Percentiles rank a stretch among this genome's conserved stretches.
phyloP scores from a whole-genome alignment of 2,888 invertebrate species.

The Adelphocoris suturalis region DNA sequence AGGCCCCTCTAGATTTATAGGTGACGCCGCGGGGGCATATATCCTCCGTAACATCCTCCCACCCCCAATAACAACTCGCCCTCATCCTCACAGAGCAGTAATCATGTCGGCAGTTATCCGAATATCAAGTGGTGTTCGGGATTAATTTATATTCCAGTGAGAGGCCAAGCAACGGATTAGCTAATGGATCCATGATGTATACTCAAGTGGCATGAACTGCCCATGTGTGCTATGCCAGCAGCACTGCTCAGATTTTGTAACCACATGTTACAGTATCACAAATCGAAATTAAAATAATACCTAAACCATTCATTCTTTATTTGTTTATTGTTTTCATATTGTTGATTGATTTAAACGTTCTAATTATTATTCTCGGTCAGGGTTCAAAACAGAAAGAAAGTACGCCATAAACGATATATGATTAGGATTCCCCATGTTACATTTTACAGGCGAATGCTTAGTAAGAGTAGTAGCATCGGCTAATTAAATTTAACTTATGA shows the following conservation, averaged over 20 bases:
- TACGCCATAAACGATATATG: too few species aligned
- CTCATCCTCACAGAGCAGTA: neutral
- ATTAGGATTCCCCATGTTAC: too few species aligned
- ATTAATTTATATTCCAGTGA: slow-evolving; percentile 19
- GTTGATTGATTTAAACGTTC: too few species aligned
- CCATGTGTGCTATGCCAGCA: neutral
- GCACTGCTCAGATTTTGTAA: neutral
- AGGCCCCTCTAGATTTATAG: slow-evolving; percentile 25
- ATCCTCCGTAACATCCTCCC: slow-evolving; percentile 1
- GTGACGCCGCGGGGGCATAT: neutral
- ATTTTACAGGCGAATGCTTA: too few species aligned
- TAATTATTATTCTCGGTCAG: too few species aligned
- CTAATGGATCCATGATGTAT: slow-evolving; percentile 17
- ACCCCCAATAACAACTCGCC: neutral
- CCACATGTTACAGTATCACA: neutral
- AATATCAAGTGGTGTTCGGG: slow-evolving; percentile 23
- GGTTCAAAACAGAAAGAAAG: too few species aligned
- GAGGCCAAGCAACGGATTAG: slow-evolving; percentile 27
- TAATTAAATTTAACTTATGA: too few species aligned
- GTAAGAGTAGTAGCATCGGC: too few species aligned
- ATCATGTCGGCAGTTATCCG: slow-evolving; percentile 35
- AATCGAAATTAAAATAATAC: too few species aligned
- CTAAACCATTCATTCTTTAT: too few species aligned
- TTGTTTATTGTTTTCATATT: too few species aligned
- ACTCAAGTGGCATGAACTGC: neutral